Evolutionary conservation across 2,113 vertebrate species (phyloP), one percentile per base, ranked within the genome.

Genomic region (Amphilophus citrinellus): DNA sequence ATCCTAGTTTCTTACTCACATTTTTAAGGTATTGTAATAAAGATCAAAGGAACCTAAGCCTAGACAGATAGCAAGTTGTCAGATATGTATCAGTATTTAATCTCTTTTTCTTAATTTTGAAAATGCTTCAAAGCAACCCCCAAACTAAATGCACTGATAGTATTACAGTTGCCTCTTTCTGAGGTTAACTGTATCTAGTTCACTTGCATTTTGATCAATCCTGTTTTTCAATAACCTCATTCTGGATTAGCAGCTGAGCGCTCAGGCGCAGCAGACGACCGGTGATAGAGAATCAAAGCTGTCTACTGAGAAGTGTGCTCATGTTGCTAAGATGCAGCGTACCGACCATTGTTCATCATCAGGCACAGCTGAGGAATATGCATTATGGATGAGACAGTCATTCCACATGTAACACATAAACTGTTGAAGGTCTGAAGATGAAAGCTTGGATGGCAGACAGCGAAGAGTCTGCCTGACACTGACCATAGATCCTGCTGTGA

Each of bases 401-500:
- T 35, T 80, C 44, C 42, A 78, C 83, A 85, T 58, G 76, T 79
- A 84, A 79, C 58, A 82, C 62, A 59, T 85, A 68, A 89, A 88
- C 81, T 80, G 85, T 81, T 80, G 63, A 85, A 85, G 63, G 57
- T 77, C 82, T 56, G 30, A 14, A 84, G 88, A 90, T 92, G 82
- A 93, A 90, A 92, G 89, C 81, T 2, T 5, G 57, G 50, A 85
- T 68, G 77, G 61, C 61, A 82, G 79, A 68, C 73, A 59, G 84
- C 59, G 84, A 81, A 88, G 56, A 68, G 80, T 66, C 65, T 27
- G 60, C 14, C 22, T 68, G 76, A 14, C 18, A 60, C 89, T 93
- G 91, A 93, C 91, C 93, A 90, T 66, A 85, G 27, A 66, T 81
- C 92, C 90, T 63, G 88, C 93, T 94, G 94, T 61, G 94, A 85